Conservation (phyloP, 2,797 vertebrate species). For the Coreius guichenoti region DNA sequence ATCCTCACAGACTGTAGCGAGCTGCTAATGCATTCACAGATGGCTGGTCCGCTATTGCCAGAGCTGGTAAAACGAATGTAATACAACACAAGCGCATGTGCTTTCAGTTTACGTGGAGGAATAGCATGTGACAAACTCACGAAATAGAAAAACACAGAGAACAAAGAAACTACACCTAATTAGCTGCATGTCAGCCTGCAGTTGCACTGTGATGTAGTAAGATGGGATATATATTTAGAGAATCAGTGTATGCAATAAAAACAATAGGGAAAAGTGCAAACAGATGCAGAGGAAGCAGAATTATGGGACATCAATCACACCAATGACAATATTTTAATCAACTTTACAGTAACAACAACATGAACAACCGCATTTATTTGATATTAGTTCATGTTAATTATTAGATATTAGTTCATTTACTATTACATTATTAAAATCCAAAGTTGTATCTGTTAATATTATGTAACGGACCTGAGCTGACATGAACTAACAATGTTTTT, state of each 20-base stretch:
- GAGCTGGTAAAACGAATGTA: conserved; percentile 33
- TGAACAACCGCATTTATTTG: neutral
- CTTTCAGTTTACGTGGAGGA: conserved; percentile 52
- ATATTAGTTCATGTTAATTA: neutral
- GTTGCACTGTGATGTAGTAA: neutral
- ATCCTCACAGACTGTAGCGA: conserved; percentile 43
- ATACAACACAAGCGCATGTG: conserved; percentile 47
- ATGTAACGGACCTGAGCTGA: neutral
- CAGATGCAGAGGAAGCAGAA: neutral
- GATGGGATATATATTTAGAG: conserved; percentile 4
- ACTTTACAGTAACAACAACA: neutral
- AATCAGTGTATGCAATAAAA: conserved; percentile 5
- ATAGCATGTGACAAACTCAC: conserved; percentile 55
- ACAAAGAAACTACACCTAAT: neutral
- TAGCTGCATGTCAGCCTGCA: conserved; percentile 13
- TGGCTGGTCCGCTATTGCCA: conserved; percentile 34
- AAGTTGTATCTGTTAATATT: neutral
- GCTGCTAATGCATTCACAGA: conserved; percentile 53
- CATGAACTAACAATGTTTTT: neutral
- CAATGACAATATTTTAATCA: neutral
- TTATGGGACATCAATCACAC: neutral
- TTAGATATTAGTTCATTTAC: too few species aligned
- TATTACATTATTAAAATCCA: neutral
- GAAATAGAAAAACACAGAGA: conserved; percentile 38
- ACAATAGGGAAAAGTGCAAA: neutral